These are phyloP conservation scores for Oryzias woworae DNA, from an alignment of 2,113 vertebrate genomes.

Conservation along the genomic window DNA sequence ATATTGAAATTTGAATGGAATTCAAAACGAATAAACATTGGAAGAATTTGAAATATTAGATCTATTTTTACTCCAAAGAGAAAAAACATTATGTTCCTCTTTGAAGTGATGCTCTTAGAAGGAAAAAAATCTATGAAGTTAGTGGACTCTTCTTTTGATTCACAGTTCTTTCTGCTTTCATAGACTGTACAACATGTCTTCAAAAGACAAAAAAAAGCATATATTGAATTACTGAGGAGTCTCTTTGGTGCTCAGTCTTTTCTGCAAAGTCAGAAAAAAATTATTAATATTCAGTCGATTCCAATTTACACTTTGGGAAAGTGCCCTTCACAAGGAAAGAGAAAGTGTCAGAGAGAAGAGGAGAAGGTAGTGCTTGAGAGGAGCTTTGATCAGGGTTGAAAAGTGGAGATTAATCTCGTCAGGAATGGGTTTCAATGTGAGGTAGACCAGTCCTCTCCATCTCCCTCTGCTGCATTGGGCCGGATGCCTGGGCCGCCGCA, in stretches of 20 bases:
- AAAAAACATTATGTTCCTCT: not conserved
- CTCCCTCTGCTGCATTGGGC: constrained; percentile 34
- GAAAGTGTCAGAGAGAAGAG: constrained; percentile 22
- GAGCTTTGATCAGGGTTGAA: constrained; percentile 58
- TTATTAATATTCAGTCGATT: constrained; percentile 24
- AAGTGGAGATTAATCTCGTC: constrained; percentile 67
- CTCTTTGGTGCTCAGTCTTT: constrained; percentile 7
- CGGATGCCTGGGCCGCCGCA: constrained; percentile 21
- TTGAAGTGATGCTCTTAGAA: not conserved
- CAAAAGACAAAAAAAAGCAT: not conserved
- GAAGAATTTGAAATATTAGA: not conserved
- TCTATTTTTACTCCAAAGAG: not conserved
- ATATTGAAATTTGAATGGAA: too few relatives aligned
- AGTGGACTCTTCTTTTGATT: too few relatives aligned
- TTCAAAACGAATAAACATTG: too few relatives aligned
- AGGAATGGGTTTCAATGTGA: constrained; percentile 46
- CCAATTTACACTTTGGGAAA: constrained; percentile 27
- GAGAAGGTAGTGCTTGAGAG: constrained; percentile 15
- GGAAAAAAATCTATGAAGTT: not conserved
- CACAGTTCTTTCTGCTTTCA: not conserved
- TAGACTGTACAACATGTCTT: not conserved
- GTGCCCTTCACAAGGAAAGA: constrained; percentile 10
- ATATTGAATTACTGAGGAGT: not conserved
- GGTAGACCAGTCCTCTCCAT: constrained; percentile 22
- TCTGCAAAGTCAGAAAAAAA: not conserved